Evolutionary conservation across 2,888 invertebrate species (phyloP), one percentile per base, ranked within the genome.

Genomic region (Sclerodermus sp.): DNA sequence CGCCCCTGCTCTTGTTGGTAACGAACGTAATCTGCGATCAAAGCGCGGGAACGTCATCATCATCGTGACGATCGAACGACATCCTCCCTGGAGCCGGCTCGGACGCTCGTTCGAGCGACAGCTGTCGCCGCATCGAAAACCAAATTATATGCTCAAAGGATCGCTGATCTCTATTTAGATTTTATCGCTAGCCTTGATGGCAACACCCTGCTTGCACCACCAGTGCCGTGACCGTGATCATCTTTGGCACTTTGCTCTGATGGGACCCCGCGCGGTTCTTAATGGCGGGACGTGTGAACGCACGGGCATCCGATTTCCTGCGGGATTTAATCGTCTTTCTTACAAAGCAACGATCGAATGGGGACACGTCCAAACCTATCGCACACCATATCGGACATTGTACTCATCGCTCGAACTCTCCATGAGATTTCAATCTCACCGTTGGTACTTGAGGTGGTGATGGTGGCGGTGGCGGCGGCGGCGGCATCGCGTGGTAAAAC

Each of bases 81-180:
- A 42, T 23, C 23, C 8, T 23, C 23, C 23, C 23, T 8, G 23
- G 23, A 23, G 4, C 4, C 23, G 23, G 23, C 23, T 23, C 23
- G 23, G 56, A 57, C 56, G 45, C 55, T 58, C 59, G 60, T 64
- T 68, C 62, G 61, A 62, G 67, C 71, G 71, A 76, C 77, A 77
- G 77, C 75, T 77, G 77, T 76, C 73, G 68, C 70, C 67, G 67
- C 70, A 67, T 66, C 71, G 67, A 68, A 75, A 75, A 77, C 72
- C 68, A 69, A 77, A 77, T 77, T 75, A 76, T 71, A 73, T 69
- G 68, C 75, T 74, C 76, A 72, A 71, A 74, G 72, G 70, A 74
- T 68, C 71, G 64, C 64, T 70, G 71, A 76, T 77, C 76, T 77
- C 70, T 76, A 74, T 76, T 76, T 71, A 76, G 77, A 77, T 77